Percentiles rank a stretch among this genome's conserved stretches.
Conservation (phyloP, 2,797 vertebrate genomes). For the Sorex maritimensis region DNA sequence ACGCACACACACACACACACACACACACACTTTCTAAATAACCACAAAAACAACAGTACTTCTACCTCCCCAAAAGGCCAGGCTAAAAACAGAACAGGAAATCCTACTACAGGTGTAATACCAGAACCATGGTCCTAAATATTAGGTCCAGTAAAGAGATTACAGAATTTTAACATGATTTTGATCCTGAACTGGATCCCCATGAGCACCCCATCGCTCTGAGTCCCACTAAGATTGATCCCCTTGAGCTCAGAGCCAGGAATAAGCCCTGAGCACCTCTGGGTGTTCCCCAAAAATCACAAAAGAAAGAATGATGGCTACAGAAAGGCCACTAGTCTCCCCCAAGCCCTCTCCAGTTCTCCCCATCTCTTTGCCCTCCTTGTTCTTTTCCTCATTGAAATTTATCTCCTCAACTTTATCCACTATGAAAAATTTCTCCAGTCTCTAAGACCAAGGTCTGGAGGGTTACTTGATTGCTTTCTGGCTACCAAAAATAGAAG, state of each 20-base stretch:
- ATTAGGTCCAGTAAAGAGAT: background rate
- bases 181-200: background rate
- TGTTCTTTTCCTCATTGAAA: too few species aligned
- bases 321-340: too few species aligned
- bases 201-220: too few species aligned
- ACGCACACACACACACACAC: too few species aligned
- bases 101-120: constrained; percentile 57
- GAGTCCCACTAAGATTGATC: too few species aligned
- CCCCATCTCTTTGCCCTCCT: background rate
- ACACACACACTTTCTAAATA: too few species aligned
- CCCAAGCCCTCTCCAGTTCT: background rate
- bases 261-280: too few species aligned
- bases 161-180: constrained; percentile 5
- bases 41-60: background rate
- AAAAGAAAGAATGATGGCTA: too few species aligned
- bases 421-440: background rate
- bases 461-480: background rate
- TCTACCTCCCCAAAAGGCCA: background rate
- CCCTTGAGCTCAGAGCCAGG: too few species aligned
- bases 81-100: constrained; percentile 34
- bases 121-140: background rate
- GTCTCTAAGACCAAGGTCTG: background rate
- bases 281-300: too few species aligned
- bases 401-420: background rate
- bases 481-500: background rate